Evolutionary conservation across 2,797 vertebrate genomes (phyloP).

Genomic region (Myotis myotis): DNA sequence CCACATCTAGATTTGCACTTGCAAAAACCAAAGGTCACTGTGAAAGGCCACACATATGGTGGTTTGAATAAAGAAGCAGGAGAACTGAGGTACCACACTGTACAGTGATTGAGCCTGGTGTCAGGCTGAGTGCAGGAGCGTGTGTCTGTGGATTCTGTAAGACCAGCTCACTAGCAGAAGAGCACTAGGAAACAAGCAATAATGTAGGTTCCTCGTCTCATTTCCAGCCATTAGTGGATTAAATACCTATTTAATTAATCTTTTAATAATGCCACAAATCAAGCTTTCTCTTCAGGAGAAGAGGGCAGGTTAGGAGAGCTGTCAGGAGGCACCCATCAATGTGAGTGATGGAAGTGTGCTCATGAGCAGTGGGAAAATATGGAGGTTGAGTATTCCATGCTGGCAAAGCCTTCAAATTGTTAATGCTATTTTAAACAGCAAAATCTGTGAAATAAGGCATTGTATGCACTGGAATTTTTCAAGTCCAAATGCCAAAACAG

Average conservation of each 20-base stretch:
- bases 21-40: not conserved
- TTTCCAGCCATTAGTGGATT: not conserved
- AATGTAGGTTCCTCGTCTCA: not conserved
- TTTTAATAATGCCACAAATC: not conserved
- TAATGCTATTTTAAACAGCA: not conserved
- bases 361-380: rapidly evolving
- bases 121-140: not conserved
- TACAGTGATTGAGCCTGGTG: too few species aligned
- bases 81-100: rapidly evolving
- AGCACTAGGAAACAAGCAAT: not conserved
- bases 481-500: not conserved
- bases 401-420: not conserved
- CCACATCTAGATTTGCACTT: not conserved
- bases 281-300: not conserved
- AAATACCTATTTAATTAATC: not conserved
- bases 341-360: not conserved
- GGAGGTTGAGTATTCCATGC: not conserved
- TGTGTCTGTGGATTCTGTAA: rapidly evolving
- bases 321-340: not conserved
- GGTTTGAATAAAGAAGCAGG: not conserved
- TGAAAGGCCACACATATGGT: not conserved
- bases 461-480: not conserved
- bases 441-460: not conserved
- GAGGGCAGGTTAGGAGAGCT: not conserved
- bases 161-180: not conserved